These are phyloP conservation scores for Pelecanus crispus DNA, from an alignment of 2,113 vertebrate species.

Conservation along the genomic window DNA sequence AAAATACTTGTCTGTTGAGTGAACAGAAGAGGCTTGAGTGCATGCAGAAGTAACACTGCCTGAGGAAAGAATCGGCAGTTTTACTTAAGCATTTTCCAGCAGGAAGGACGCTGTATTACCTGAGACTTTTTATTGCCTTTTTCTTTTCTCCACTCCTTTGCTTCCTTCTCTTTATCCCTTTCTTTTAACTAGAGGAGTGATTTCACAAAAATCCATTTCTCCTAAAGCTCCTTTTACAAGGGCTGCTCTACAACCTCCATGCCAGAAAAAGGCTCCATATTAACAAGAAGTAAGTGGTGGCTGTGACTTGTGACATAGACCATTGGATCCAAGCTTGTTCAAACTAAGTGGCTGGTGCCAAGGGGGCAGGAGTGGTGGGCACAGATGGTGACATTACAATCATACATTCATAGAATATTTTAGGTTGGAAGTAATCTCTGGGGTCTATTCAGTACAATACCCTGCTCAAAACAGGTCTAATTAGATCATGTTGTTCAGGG, in stretches of 20 bases:
- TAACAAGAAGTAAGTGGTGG: not conserved
- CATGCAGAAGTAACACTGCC: not conserved
- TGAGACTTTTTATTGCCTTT: not conserved
- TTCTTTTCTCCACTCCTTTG: not conserved
- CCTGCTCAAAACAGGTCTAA: not conserved
- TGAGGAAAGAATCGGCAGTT: not conserved
- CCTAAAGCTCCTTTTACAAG: not conserved
- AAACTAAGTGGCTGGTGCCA: not conserved
- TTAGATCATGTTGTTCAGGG: not conserved
- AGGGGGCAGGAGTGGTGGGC: not conserved
- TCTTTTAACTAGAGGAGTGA: not conserved
- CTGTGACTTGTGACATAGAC: not conserved
- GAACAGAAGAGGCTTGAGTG: not conserved
- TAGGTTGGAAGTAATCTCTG: not conserved
- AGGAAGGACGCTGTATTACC: not conserved
- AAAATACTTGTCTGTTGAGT: not conserved
- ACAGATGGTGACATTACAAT: not conserved
- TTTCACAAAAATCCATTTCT: not conserved
- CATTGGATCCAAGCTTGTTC: not conserved
- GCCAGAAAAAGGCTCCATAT: not conserved
- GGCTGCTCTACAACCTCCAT: not conserved
- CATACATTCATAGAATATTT: not conserved
- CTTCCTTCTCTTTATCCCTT: not conserved
- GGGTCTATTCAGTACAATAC: not conserved
- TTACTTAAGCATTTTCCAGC: not conserved